Base-by-base conservation (phyloP, 2,113 vertebrate species). In the Cyprinus carpio region DNA sequence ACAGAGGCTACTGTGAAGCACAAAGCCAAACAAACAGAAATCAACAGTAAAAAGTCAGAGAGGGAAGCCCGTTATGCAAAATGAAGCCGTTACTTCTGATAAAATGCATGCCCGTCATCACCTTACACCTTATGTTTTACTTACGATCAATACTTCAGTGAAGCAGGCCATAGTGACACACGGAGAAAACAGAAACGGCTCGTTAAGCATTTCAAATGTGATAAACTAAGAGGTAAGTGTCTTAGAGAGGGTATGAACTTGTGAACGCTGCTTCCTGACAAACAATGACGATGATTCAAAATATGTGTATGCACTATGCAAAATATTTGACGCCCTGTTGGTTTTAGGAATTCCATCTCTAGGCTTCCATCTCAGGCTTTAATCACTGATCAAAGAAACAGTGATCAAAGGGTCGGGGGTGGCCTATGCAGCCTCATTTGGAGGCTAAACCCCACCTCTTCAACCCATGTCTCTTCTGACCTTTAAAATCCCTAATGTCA, bases 1-100 rank as follows among this genome's bases (percentile, higher is more conserved):
- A 87, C 40, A 65, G 40, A 71, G 37, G 90, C 95, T 94, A 92
- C 94, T 89, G 93, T 88, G 85, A 77, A 90, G 87, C 79, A 87
- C 62, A 60, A 90, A 83, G 89, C 88, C 87, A 91, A 92, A 92
- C 88, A 84, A 67, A 88, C 64, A 86, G 69, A 75, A 54, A 79
- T 16, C 49, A 75, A 87, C 51, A 90, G 78, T 88, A 64, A 86
- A 78, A 87, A 31, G 67, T 69, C 81, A n/a, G 8, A 40, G 76
- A 69, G 18, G 4, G 16, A 20, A 11, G 12, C 4, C 18, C 54
- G 11, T 31, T 51, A 37, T 13, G 51, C 12, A 1, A 34, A 8
- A 18, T n/a, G 0, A 37, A 13, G 18, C 23, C 7, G 13, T 6
- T 75, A 64, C 1, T 31, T 34, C n/a, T 56, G 51, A 2, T 25